These are phyloP conservation scores for Mycteria americana DNA, from an alignment of 2,797 vertebrate species.

Conservation along the genomic window DNA sequence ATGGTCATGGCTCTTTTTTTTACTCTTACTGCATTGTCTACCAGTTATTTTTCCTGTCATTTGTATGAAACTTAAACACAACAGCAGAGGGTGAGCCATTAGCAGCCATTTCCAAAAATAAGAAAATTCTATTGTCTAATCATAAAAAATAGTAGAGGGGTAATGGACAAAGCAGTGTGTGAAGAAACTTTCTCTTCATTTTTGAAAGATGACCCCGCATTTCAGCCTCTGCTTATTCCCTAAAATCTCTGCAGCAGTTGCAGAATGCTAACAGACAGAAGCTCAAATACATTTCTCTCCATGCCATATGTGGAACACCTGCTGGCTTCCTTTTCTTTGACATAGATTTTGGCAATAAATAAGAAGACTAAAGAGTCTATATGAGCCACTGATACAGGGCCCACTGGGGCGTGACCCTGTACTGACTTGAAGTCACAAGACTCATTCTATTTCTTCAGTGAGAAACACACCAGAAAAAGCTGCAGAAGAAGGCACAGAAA, in stretches of 20 bases:
- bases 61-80: not conserved
- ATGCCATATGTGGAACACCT: not conserved
- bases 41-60: not conserved
- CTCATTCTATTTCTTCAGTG: not conserved
- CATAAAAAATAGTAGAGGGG: not conserved
- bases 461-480: not conserved
- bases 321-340: not conserved
- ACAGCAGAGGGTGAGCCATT: not conserved
- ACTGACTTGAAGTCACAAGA: not conserved
- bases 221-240: not conserved
- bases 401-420: not conserved
- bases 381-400: not conserved
- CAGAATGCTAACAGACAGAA: not conserved
- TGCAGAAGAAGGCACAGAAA: not conserved
- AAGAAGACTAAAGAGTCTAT: not conserved
- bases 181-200: not conserved
- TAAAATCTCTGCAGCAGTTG: not conserved
- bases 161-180: not conserved
- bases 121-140: not conserved
- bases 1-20: not conserved
- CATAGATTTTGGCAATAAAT: not conserved
- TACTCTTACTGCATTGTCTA: not conserved
- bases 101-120: not conserved
- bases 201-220: not conserved
- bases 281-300: not conserved